Base-by-base conservation (phyloP, 2,113 vertebrate species). In the Muscicapa adusta region DNA sequence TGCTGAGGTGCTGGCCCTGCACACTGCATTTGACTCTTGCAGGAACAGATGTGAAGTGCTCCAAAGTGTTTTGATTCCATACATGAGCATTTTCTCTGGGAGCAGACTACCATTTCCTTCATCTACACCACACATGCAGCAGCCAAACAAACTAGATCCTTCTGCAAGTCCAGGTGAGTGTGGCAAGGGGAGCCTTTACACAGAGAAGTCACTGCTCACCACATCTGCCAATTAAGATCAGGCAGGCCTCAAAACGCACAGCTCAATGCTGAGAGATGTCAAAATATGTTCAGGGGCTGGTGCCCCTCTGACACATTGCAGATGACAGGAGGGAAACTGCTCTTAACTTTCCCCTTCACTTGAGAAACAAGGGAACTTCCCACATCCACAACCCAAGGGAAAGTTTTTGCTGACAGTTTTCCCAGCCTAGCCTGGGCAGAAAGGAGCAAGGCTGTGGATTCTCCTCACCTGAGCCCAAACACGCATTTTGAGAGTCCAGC, bases 91-190 rank as follows among this genome's bases (percentile, higher is more conserved):
- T 63, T 74, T 78, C 54, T 56, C 23, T 48, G 10, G 36, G 54
- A 72, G 40, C 33, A 82, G 31, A 57, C 5, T 8, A 14, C 33
- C 28, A 3, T 61, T 75, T 70, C 40, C 14, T 14, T 73, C 51
- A 56, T 36, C 45, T 23, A 58, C 11, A 7, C 7, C 8, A 8
- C 6, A 4, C 2, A 2, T 0, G 8, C 40, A 58, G 79, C 53
- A 88, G 17, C 10, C 38, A 66, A 84, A 53, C 42, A 63, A 71
- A 65, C 42, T 43, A 66, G 31, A 67, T 80, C 8, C 12, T 74
- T 63, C 85, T 29, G 56, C 24, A 4, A 2, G 9, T 42, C 40
- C 26, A 40, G 40, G 34, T 66, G 54, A 73, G 33, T 0, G 12
- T 36, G 71, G 36, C 26, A 89, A 58, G 47, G 26, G 40, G 8